phyloP scores from a whole-genome alignment of 2,888 invertebrate species.

The Pegoplata infirma region DNA sequence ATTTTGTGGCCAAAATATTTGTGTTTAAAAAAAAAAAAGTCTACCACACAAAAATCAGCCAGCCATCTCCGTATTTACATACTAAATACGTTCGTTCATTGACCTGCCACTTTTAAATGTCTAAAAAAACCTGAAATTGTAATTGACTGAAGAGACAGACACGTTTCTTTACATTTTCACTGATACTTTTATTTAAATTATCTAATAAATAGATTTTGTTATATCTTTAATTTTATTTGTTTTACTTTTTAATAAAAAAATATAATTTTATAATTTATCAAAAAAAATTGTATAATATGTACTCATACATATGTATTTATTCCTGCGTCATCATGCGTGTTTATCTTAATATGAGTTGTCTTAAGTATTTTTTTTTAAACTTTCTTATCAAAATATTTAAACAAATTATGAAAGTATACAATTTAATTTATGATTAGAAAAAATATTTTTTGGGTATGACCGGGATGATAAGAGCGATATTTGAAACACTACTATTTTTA shows the following conservation, averaged over 20 bases:
- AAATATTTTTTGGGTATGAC: too few relatives aligned
- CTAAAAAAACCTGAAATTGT: slow-evolving; percentile 31
- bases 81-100: too few relatives aligned
- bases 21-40: too few relatives aligned
- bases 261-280: not conserved
- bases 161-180: not conserved
- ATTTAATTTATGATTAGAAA: too few relatives aligned
- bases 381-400: not conserved
- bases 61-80: slow-evolving; percentile 1
- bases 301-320: too few relatives aligned
- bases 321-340: not conserved
- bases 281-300: too few relatives aligned
- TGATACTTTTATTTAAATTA: not conserved
- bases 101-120: slow-evolving; percentile 28
- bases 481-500: too few relatives aligned
- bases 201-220: not conserved
- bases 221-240: too few relatives aligned
- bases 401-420: not conserved
- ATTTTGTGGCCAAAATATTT: not conserved
- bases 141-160: not conserved
- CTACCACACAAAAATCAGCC: not conserved
- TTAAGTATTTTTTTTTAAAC: not conserved
- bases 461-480: too few relatives aligned
- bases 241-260: not conserved
- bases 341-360: not conserved